Base-by-base conservation (phyloP, 2,888 invertebrate species). In the Cynaeus angustus region DNA sequence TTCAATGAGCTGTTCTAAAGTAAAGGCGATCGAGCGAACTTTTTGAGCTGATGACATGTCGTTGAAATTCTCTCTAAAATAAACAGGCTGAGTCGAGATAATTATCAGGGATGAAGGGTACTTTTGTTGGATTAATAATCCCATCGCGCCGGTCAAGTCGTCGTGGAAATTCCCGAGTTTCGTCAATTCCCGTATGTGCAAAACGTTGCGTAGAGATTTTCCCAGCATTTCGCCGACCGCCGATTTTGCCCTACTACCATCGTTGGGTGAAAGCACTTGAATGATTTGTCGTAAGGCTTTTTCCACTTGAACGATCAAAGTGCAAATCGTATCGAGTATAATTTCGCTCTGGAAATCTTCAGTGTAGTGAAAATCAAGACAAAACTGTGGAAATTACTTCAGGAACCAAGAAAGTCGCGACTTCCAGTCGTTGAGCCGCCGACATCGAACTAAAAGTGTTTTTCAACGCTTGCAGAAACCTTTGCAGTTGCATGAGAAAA, bases 401-500 rank as follows among this genome's bases (percentile, higher is more conserved):
- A 75, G 91, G 91, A 78, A 91, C 90, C 76, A 91, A 86, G 83
- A 89, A 90, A 43, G 88, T 86, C 26, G 91, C 90, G 70, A 91
- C 87, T 77, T 91, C 89, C 70, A 88, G 86, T 75, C 90, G 85
- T 78, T 91, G 90, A 10, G 87, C 84, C 10, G 86, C 84, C 43
- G 87, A 87, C 80, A 91, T 86, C 45, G 87, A 86, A 62, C 88
- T 86, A 75, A 91, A 88, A 43, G 90, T 89, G 58, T 86, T 86
- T 74, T 89, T 88, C 48, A 89, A 86, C 55, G 88, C 89, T 72
- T 89, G 87, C 50, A 91, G 80, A 68, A 91, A 86, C 74, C 88
- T 87, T 68, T 89, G 87, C 66, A 90, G 83, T 79, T 91, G 91
- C 55, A 87, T 88, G 82, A 91, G 86, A 77, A 91, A 90, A 56